Evolutionary conservation across 2,797 vertebrate species (phyloP).

Genomic region (Cygnus olor): DNA sequence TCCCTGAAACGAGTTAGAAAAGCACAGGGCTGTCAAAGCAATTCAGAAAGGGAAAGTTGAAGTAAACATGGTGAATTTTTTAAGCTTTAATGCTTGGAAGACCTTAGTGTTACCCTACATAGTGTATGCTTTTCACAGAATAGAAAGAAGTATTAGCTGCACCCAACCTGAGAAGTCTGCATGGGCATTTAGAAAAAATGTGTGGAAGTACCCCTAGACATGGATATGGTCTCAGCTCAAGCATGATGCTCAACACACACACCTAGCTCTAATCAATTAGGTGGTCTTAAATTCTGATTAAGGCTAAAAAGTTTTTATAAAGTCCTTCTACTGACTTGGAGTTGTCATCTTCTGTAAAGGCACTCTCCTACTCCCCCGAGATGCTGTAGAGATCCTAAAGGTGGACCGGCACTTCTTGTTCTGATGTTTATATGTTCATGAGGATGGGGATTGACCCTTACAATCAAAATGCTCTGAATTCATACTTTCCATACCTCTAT

Average conservation of each 20-base stretch:
- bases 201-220: neutral
- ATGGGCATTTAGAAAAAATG: neutral
- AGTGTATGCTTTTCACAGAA: neutral
- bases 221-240: fast-evolving
- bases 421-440: neutral
- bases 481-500: neutral
- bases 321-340: neutral
- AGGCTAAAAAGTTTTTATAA: neutral
- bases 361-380: neutral
- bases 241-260: neutral
- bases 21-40: conserved; percentile 73
- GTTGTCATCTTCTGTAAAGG: neutral
- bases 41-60: conserved; percentile 70
- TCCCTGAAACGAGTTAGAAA: conserved; percentile 68
- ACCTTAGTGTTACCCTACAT: conserved; percentile 40
- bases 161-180: neutral
- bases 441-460: neutral
- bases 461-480: neutral
- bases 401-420: neutral
- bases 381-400: neutral
- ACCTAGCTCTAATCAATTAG: neutral
- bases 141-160: neutral
- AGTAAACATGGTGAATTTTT: conserved; percentile 69
- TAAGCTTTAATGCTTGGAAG: conserved; percentile 51
- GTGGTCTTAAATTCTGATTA: neutral